Percentiles rank a stretch among this genome's conserved stretches.
phyloP scores from a whole-genome alignment of 2,797 vertebrate species.

The Sciurus carolinensis region DNA sequence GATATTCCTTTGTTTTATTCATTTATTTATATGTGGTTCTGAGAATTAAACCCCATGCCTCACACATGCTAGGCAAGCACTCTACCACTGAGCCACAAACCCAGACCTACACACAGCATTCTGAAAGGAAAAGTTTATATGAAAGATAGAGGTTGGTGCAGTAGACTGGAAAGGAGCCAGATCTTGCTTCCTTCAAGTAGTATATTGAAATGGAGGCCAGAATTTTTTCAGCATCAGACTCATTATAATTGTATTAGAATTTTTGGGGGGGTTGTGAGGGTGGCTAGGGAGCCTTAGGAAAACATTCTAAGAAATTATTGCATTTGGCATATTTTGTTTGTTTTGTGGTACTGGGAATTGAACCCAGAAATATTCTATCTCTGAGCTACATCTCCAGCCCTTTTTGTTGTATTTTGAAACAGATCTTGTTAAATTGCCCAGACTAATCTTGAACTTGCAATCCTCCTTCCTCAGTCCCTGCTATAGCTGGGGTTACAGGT shows the following conservation, averaged over 20 bases:
- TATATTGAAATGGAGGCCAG: background rate
- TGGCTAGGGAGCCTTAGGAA: background rate
- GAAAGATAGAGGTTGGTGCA: background rate
- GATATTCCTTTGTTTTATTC: too few relatives aligned
- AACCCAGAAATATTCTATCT: background rate
- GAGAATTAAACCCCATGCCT: too few relatives aligned
- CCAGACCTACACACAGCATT: too few relatives aligned
- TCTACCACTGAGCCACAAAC: too few relatives aligned
- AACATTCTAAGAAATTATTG: constrained; percentile 20
- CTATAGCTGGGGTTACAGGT: background rate
- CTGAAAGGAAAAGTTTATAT: background rate
- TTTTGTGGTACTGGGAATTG: background rate
- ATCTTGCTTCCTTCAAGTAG: background rate
- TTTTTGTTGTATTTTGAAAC: background rate
- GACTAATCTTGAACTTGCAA: background rate
- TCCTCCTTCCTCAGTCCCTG: background rate
- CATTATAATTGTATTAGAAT: background rate
- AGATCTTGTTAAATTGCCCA: background rate
- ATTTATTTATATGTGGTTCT: too few relatives aligned
- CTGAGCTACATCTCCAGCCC: background rate
- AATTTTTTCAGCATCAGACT: background rate
- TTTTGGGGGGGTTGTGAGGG: too few relatives aligned
- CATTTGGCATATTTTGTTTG: background rate
- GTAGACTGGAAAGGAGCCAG: background rate
- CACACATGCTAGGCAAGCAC: too few relatives aligned